Base-by-base conservation (phyloP, 2,113 vertebrate genomes). In the Fukomys damarensis region DNA sequence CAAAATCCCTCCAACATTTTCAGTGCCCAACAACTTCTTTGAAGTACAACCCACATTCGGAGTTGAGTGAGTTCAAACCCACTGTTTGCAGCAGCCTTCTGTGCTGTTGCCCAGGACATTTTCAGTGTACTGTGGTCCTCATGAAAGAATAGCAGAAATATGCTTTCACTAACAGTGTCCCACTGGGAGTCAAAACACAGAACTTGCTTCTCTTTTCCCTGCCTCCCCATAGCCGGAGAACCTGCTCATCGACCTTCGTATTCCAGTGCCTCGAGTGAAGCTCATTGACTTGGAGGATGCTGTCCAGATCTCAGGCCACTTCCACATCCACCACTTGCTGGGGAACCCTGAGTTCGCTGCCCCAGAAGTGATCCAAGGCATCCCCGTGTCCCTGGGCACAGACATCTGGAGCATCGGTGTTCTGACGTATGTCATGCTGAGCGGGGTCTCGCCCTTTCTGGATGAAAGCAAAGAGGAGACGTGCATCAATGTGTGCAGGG, bases 391-490 rank as follows among this genome's bases (percentile, higher is more conserved):
- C 6, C 97, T 99, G 46, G 99, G 99, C 72, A 99, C 99, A 0
- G 99, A 99, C 38, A 98, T 99, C 97, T 99, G 99, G 99, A 99
- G 99, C 96, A 97, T 99, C 0, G 99, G 99, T 2, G 99, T 99
- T 30, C 98, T 99, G 96, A 99, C 99, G 0, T 99, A 99, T 0
- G 99, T 99, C 93, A 99, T 99, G 99, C 97, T 99, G 77, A 99
- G 99, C 0, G 99, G 99, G 0, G 99, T 99, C 8, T 99, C 99
- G 12, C 99, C 99, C 0, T 99, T 99, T 97, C 98, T 99, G 97
- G 99, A 99, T 16, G 99, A 99, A 96, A 99, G 99, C 70, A 99
- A 99, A 13, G 99, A 99, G 96, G 99, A 99, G 97, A 99, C 99
- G 0, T 99, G 99, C 19, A 99, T 99, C 97, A 99, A 99, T 0